Evolutionary conservation across 2,797 vertebrate genomes (phyloP).

Genomic region (Aulostomus chinensis): DNA sequence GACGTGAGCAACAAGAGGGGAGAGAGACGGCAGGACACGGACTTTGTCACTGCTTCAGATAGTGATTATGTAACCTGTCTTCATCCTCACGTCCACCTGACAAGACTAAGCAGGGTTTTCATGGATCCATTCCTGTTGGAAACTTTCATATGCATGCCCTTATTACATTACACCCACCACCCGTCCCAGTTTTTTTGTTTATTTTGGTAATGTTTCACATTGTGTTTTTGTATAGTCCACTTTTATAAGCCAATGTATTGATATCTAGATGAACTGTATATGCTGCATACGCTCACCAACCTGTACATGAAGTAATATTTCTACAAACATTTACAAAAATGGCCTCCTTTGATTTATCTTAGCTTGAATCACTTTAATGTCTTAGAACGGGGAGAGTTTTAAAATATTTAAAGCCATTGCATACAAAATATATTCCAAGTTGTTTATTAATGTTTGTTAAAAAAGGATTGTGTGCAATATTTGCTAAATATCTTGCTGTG

Average conservation of each 20-base stretch:
- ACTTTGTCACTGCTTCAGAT: slow-evolving; percentile 18
- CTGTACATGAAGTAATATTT: slow-evolving; percentile 85
- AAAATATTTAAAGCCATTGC: slow-evolving; percentile 72
- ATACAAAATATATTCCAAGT: slow-evolving; percentile 68
- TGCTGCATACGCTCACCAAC: slow-evolving; percentile 73
- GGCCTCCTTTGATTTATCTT: slow-evolving; percentile 63
- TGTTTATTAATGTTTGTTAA: slow-evolving; percentile 88
- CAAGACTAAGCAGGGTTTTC: slow-evolving; percentile 56
- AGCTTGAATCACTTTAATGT: slow-evolving; percentile 77
- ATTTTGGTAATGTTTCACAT: slow-evolving; percentile 54
- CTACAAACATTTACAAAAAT: slow-evolving; percentile 72
- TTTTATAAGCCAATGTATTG: slow-evolving; percentile 70
- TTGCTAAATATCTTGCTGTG: slow-evolving; percentile 88
- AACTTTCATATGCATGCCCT: slow-evolving; percentile 60
- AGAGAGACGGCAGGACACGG: slow-evolving; percentile 1
- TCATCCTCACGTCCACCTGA: slow-evolving; percentile 17
- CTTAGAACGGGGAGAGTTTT: slow-evolving; percentile 64
- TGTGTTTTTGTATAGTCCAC: slow-evolving; percentile 69
- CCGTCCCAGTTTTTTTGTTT: slow-evolving; percentile 35
- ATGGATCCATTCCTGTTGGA: slow-evolving; percentile 61
- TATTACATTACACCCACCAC: slow-evolving; percentile 27
- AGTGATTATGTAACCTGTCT: slow-evolving; percentile 9
- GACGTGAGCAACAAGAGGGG: slow-evolving; percentile 2
- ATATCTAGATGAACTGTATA: slow-evolving; percentile 57
- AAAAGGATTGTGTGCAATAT: slow-evolving; percentile 92